Percentiles rank a stretch among this genome's conserved stretches.
These are phyloP conservation scores for Deilephila elpenor DNA, from an alignment of 2,888 invertebrate species.

Conservation along the genomic window DNA sequence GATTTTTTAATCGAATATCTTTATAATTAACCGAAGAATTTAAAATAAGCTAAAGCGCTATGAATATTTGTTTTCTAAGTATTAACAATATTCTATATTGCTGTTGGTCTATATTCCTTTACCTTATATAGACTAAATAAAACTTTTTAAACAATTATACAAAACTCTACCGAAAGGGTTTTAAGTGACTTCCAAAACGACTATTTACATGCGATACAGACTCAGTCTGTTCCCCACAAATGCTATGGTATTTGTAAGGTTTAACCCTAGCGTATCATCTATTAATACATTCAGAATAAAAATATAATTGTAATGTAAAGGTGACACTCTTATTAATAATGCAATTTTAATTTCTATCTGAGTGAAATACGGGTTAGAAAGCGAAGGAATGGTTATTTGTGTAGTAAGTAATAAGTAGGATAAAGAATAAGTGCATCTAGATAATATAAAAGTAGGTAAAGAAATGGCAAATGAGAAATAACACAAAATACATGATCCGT, in stretches of 20 bases:
- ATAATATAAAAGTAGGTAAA: slow-evolving; percentile 19
- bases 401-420: slow-evolving; percentile 2
- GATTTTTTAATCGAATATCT: neutral
- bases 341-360: no score
- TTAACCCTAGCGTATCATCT: neutral
- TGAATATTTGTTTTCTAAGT: slow-evolving; percentile 3
- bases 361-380: neutral
- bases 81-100: neutral
- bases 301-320: neutral
- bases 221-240: neutral
- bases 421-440: slow-evolving; percentile 13
- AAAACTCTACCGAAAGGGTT: neutral
- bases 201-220: slow-evolving; percentile 8
- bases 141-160: neutral
- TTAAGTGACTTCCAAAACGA: neutral
- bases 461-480: slow-evolving; percentile 20
- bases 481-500: slow-evolving; percentile 16
- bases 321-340: neutral
- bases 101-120: no score
- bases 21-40: neutral
- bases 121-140: neutral
- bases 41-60: slow-evolving; percentile 22
- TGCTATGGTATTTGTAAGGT: neutral
- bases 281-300: slow-evolving; percentile 1
- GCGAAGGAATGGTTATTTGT: slow-evolving; percentile 5